A percentile compares a stretch with the other conserved stretches of the same genome.
phyloP scores from a whole-genome alignment of 2,888 invertebrate species.

The Limnephilus lunatus region DNA sequence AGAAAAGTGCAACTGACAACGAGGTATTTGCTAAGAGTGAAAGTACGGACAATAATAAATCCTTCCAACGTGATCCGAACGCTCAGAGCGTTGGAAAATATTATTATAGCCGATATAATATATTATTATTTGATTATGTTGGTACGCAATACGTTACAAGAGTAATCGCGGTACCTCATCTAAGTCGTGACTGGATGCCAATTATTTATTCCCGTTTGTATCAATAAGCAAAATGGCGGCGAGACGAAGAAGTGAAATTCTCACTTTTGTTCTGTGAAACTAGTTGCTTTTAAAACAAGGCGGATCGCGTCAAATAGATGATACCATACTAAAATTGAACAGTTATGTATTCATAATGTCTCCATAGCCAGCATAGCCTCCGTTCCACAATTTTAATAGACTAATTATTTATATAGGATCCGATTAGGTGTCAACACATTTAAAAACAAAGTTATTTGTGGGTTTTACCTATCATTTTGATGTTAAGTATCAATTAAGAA shows the following conservation, averaged over 20 bases:
- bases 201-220: conserved; percentile 62
- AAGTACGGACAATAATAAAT: conserved; percentile 7
- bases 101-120: conserved; percentile 6
- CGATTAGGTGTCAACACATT: not conserved
- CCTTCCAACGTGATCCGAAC: not conserved
- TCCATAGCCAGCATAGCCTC: not conserved
- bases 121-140: not conserved
- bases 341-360: not conserved
- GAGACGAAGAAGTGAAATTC: conserved; percentile 46
- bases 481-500: not conserved
- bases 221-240: conserved; percentile 51
- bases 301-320: not conserved
- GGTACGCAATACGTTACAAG: conserved; percentile 53
- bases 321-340: too few species aligned
- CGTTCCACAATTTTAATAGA: not conserved
- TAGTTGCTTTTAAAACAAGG: not conserved
- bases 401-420: not conserved
- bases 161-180: conserved; percentile 62
- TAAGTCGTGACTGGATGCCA: conserved; percentile 65
- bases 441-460: not conserved
- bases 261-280: conserved; percentile 25
- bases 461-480: not conserved
- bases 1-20: not conserved
- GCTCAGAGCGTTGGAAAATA: conserved; percentile 21
- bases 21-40: conserved; percentile 11